Base-by-base conservation (phyloP, 2,113 vertebrate species). In the Sigmodon hispidus region DNA sequence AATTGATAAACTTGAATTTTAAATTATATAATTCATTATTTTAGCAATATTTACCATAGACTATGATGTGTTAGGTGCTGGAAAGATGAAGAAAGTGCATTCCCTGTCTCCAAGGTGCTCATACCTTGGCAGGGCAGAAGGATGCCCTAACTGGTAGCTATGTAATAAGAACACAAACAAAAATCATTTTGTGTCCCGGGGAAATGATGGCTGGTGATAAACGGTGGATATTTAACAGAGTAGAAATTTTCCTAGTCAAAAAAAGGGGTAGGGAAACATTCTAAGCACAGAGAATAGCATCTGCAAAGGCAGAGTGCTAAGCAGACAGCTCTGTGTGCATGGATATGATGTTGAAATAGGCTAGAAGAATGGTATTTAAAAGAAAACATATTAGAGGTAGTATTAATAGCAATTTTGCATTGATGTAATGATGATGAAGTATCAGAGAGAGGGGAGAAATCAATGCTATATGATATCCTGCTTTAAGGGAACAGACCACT, bases 401-500 rank as follows among this genome's bases (percentile, higher is more conserved):
- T 87, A 87, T 77, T 57, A 92, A 90, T 5, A 90, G 16, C 34
- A 85, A 85, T 63, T 90, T 40, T 72, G 92, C 80, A 86, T 16
- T 81, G n/a, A 70, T 80, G 75, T 80, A 85, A 84, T 69, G 80
- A 87, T 94, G 79, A 36, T 69, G 43, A 97, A 95, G n/a, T 85
- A 95, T 75, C 63, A 92, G 40, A 85, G 75, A 93, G 93, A 90
- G 88, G 63, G 4, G 40, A 19, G 57, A 77, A 45, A n/a, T 86
- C 72, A 70, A 89, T 83, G 55, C 55, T 81, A 91, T 87, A 85
- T 57, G 8, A 96, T 75, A 76, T 91, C 5, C 7, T 80, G 80
- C 29, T 87, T 89, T 87, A 92, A 40, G 80, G 52, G 36, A 88
- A 36, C 34, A 90, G 86, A 89, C 36, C 72, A 94, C 73, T 94